Evolutionary conservation across 2,797 vertebrate species (phyloP), one percentile per base, ranked within the genome.

Genomic region (Protosalanx chinensis): DNA sequence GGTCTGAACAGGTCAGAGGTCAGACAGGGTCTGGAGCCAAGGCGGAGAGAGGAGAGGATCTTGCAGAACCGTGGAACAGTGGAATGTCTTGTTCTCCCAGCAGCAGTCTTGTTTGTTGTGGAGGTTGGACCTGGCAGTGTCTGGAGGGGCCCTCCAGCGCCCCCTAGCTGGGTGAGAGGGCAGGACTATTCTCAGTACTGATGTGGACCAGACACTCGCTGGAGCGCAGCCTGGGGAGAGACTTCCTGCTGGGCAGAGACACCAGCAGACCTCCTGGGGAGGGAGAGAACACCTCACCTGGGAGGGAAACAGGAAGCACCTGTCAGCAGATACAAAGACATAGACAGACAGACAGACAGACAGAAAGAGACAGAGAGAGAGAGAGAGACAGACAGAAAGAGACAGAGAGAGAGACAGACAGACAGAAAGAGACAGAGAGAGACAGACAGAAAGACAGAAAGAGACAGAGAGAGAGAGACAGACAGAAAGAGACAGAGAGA

Each of bases 121-220:
- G 76, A 79, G 67, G 77, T 81, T 79, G 74, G 81, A 49, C 23
- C 64, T 85, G 79, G 85, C 59, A 76, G 77, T 74, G 81, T 81
- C 76, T 79, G 84, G 81, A 83, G 81, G 76, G 72, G 72, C 70
- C 84, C 74, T 87, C 85, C 86, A 83, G 84, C 73, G 79, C 79
- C 84, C 81, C 90, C 96, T 96, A 98, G 93, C 95, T 95, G 84
- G 97, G 97, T 77, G 96, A 97, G 73, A 95, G 93, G 65, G 94
- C 91, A 12, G 96, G 97, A 87, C 96, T 98, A 89, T 93, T 95
- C 85, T 97, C 97, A 0, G 93, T 93, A 87, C 96, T 98, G 89
- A 97, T 95, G 90, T 96, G 95, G 78, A 98, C 95, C 94, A 98
- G 94, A 90, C 95, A 98, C 91, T 98, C 97, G 35, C 95, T 98